Percentiles rank a stretch among this genome's conserved stretches.
phyloP scores from a whole-genome alignment of 2,888 invertebrate species.

The Metopia argyrocephala region DNA sequence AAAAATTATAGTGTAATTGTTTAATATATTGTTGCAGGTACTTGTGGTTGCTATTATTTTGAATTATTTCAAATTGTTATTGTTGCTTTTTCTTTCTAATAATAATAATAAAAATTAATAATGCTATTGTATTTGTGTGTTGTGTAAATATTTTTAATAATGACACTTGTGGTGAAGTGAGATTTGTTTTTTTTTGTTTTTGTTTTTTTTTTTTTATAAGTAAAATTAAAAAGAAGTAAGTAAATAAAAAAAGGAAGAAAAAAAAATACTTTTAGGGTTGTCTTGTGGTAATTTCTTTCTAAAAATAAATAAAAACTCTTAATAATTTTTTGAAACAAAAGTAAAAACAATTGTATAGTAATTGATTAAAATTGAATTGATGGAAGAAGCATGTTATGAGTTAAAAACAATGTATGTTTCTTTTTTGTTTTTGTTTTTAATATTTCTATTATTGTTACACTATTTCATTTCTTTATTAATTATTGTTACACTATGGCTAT shows the following conservation, averaged over 20 bases:
- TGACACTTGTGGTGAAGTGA: conserved; percentile 67
- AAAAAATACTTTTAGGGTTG: conserved; percentile 48
- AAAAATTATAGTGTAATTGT: background rate
- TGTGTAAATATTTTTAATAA: conserved; percentile 50
- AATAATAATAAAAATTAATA: conserved; percentile 39
- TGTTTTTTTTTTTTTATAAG: background rate
- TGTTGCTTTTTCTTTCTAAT: conserved; percentile 34
- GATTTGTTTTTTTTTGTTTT: background rate
- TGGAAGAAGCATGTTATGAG: background rate
- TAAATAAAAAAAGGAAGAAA: background rate
- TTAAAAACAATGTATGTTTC: background rate
- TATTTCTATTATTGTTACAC: conserved; percentile 43
- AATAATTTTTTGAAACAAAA: too few relatives aligned
- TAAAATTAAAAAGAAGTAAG: conserved; percentile 6
- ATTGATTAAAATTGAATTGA: background rate
- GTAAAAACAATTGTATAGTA: too few relatives aligned
- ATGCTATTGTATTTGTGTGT: conserved; percentile 52
- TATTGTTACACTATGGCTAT: conserved; percentile 21
- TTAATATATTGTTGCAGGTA: conserved; percentile 75
- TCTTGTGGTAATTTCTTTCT: too few relatives aligned
- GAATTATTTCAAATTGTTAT: conserved; percentile 55
- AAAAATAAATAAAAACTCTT: too few relatives aligned
- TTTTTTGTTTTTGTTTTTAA: conserved; percentile 22
- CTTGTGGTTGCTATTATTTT: conserved; percentile 76
- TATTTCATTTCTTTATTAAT: too few relatives aligned